phyloP scores from a whole-genome alignment of 2,888 invertebrate species.

The Phalera bucephala region DNA sequence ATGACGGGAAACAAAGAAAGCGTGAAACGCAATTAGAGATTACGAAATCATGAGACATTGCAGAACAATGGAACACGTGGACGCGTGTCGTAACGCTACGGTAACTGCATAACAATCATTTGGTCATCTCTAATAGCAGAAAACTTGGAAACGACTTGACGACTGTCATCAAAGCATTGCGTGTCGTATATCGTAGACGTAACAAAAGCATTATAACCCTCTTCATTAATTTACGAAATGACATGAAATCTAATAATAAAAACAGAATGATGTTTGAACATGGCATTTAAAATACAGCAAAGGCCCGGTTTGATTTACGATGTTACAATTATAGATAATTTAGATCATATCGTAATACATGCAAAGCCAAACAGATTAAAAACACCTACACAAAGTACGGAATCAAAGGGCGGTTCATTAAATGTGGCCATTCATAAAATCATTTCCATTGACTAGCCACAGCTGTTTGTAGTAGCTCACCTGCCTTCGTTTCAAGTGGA shows the following conservation, averaged over 20 bases:
- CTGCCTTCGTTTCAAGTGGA: slow-evolving; percentile 22
- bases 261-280: slow-evolving; percentile 38
- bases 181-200: slow-evolving; percentile 35
- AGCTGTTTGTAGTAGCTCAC: slow-evolving; percentile 36
- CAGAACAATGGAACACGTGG: slow-evolving; percentile 59
- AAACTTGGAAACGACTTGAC: slow-evolving; percentile 26
- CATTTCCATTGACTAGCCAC: slow-evolving; percentile 50
- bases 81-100: slow-evolving; percentile 44
- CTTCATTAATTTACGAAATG: slow-evolving; percentile 29
- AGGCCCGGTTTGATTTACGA: slow-evolving; percentile 23
- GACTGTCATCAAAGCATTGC: slow-evolving; percentile 17
- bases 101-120: slow-evolving; percentile 37
- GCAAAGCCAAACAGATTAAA: slow-evolving; percentile 18
- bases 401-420: slow-evolving; percentile 34
- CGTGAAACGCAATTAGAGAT: slow-evolving; percentile 31
- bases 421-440: slow-evolving; percentile 50
- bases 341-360: slow-evolving; percentile 16
- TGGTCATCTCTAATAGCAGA: slow-evolving; percentile 28
- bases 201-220: slow-evolving; percentile 37
- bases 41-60: slow-evolving; percentile 37
- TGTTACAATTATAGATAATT: slow-evolving; percentile 16
- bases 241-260: slow-evolving; percentile 46
- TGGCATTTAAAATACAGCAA: slow-evolving; percentile 32
- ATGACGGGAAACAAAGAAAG: slow-evolving; percentile 34
- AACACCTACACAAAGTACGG: slow-evolving; percentile 34